Evolutionary conservation across 2,888 invertebrate genomes (phyloP).

Genomic region (Platycheirus rosarum): DNA sequence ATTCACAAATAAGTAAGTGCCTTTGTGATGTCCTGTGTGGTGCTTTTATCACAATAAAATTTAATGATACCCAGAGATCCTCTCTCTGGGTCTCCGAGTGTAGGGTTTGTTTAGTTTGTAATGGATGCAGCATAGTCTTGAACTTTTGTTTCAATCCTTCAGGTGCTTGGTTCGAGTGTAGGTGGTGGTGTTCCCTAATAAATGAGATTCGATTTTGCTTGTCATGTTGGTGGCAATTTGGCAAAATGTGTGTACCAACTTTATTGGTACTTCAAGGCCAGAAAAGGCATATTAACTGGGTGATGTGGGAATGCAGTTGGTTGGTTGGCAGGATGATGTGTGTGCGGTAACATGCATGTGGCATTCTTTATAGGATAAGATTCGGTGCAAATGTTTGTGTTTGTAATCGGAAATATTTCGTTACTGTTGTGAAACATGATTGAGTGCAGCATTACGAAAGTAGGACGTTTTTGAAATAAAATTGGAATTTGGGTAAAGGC

Average conservation of each 20-base stretch:
- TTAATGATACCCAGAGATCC: slow-evolving; percentile 53
- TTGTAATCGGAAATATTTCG: slow-evolving; percentile 20
- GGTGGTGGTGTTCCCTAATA: slow-evolving; percentile 46
- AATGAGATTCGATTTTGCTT: slow-evolving; percentile 69
- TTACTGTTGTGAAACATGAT: slow-evolving; percentile 10
- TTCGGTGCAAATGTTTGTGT: slow-evolving; percentile 17
- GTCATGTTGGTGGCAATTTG: slow-evolving; percentile 61
- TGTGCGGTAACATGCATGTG: slow-evolving; percentile 9
- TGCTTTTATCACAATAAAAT: slow-evolving; percentile 66
- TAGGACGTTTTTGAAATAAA: neutral
- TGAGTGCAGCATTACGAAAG: neutral
- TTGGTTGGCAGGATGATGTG: neutral
- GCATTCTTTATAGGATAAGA: slow-evolving; percentile 27
- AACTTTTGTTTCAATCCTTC: slow-evolving; percentile 64
- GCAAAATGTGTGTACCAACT: slow-evolving; percentile 47
- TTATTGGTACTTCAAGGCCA: slow-evolving; percentile 32
- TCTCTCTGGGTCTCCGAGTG: neutral
- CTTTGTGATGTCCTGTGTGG: slow-evolving; percentile 48
- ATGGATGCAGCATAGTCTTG: slow-evolving; percentile 27
- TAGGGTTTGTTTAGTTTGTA: slow-evolving; percentile 34
- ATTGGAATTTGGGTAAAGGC: neutral
- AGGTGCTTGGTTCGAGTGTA: slow-evolving; percentile 17
- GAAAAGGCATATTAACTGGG: slow-evolving; percentile 24
- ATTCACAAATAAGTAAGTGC: slow-evolving; percentile 82
- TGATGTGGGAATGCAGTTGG: slow-evolving; percentile 5